These are phyloP conservation scores for Polylopha cassiicola DNA, from an alignment of 2,888 invertebrate genomes.

Conservation along the genomic window DNA sequence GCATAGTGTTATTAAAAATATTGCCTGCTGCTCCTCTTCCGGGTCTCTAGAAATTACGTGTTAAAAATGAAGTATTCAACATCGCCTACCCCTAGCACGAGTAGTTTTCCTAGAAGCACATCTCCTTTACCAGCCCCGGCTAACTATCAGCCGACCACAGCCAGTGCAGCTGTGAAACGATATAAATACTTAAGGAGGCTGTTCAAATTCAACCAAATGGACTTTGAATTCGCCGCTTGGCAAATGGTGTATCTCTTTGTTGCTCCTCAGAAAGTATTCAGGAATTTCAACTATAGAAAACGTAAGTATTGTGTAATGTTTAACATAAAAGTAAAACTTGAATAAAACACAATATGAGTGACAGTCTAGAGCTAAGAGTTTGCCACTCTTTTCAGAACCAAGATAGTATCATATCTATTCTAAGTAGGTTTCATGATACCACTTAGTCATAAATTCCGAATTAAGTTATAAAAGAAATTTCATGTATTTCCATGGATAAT, in stretches of 20 bases:
- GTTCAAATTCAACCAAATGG: slow-evolving; percentile 97
- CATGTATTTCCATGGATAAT: too few relatives aligned
- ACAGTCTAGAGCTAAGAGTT: too few relatives aligned
- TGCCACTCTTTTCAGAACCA: too few relatives aligned
- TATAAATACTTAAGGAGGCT: slow-evolving; percentile 91
- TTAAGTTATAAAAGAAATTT: too few relatives aligned
- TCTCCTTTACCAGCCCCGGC: slow-evolving; percentile 84
- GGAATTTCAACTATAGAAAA: slow-evolving; percentile 98
- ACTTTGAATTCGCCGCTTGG: slow-evolving; percentile 99
- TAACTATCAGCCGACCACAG: slow-evolving; percentile 81
- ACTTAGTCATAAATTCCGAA: too few relatives aligned
- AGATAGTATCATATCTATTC: too few relatives aligned
- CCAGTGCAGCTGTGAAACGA: slow-evolving; percentile 90
- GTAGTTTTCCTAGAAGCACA: slow-evolving; percentile 73
- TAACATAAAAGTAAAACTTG: not conserved
- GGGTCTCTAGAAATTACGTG: slow-evolving; percentile 1
- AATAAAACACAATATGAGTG: too few relatives aligned
- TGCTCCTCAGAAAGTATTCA: slow-evolving; percentile 96
- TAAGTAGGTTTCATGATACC: too few relatives aligned
- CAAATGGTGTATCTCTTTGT: slow-evolving; percentile 98
- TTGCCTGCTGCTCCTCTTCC: not conserved
- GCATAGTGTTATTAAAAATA: too few relatives aligned
- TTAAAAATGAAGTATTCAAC: slow-evolving; percentile 78
- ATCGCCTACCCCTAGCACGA: slow-evolving; percentile 72
- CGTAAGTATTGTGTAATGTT: slow-evolving; percentile 78